Base-by-base conservation (phyloP, 2,888 invertebrate genomes). In the Lysandra bellargus region DNA sequence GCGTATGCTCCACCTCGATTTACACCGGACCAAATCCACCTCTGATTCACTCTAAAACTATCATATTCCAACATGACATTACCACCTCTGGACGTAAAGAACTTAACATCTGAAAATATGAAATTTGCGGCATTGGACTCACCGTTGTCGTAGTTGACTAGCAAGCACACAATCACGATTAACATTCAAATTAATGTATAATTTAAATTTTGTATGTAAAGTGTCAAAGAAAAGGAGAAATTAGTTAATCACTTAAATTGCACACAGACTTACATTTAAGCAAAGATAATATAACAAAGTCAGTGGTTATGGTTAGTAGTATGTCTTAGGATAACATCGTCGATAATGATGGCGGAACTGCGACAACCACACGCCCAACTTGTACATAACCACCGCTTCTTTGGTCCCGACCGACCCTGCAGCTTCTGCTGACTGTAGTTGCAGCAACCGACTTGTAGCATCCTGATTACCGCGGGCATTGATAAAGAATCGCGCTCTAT, bases 341-440 rank as follows among this genome's bases (percentile, higher is more conserved):
- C 80, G n/a, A 61, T 72, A 0, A 80, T 81, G 40, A 80, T 72
- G 4, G 80, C 7, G 14, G 80, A 77, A 37, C 79, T 61, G 61
- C 33, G 64, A 74, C 80, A 80, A 60, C 78, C 79, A 5, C 57
- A 81, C 64, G 40, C 80, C 82, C 84, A 81, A 78, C 75, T 83
- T 83, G 37, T 79, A 80, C 88, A 88, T 7, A 82, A 73, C 87
- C 88, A 88, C 30, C 83, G 73, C 37, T 83, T 85, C 74, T 79
- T 85, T 0, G 80, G 78, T 0, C 83, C 83, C 17, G 80, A 82
- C 0, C 80, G 78, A 0, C 82, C 83, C 17, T 81, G 83, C n/a
- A n/a, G 6, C n/a, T 79, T 82, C 37, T 80, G 80, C 2, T 81
- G 80, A 61, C 83, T 80, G 79, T 76, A 83, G n/a, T 60, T 60